Evolutionary conservation across 2,888 invertebrate species (phyloP).

Genomic region (Hyalella azteca): DNA sequence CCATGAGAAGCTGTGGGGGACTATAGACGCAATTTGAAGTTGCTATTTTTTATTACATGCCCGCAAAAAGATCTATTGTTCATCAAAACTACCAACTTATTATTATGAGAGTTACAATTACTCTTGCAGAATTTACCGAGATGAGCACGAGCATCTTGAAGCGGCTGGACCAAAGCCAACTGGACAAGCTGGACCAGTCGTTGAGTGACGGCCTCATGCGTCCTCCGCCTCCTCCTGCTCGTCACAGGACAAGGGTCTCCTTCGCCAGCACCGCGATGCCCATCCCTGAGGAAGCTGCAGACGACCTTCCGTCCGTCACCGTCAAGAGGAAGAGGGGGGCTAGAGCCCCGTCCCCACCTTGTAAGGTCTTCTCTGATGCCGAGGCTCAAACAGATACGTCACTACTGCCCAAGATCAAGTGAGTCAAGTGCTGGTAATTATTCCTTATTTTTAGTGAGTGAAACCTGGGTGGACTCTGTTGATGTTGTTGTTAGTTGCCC

Average conservation of each 20-base stretch:
- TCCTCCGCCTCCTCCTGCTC: background rate
- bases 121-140: background rate
- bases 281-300: background rate
- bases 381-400: constrained; percentile 45
- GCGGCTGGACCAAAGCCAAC: background rate
- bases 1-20: no score
- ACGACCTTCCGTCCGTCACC: constrained; percentile 10
- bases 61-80: no score
- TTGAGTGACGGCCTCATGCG: background rate
- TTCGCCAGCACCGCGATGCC: background rate
- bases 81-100: no score
- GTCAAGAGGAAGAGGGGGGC: constrained; percentile 21
- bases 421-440: no score
- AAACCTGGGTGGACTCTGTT: no score
- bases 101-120: no score
- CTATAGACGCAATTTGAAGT: no score
- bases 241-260: background rate
- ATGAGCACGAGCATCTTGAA: constrained; percentile 17
- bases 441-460: no score
- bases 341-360: background rate
- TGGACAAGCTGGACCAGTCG: background rate
- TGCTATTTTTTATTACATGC: no score
- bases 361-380: constrained; percentile 15
- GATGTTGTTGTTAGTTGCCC: no score
- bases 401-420: constrained; percentile 40